Evolutionary conservation across 2,797 vertebrate species (phyloP), one percentile per base, ranked within the genome.

Genomic region (Holocentrus rufus): DNA sequence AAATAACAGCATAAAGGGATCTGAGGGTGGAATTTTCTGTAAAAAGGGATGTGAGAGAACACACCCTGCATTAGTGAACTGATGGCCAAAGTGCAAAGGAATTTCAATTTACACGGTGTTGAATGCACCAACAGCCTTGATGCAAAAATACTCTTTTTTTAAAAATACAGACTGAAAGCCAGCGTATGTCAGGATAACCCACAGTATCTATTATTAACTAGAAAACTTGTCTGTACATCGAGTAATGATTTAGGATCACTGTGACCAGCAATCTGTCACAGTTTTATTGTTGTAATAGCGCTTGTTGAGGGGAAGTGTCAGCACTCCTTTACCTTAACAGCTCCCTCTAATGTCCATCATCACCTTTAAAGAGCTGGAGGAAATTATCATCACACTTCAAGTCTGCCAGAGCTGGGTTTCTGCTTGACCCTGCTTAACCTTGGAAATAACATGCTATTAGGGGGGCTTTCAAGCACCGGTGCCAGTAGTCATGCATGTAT

Each of bases 381-480:
- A 85, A 74, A 69, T 23, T 30, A 56, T 78, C 63, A 61, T 18
- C 50, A 64, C 64, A 69, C 34, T 49, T 72, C 57, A 22, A 31
- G 20, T 13, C 47, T 46, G 25, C 36, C 22, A 68, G 67, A 67
- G 80, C 17, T 64, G 68, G 59, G 83, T 79, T 71, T 69, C 72
- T 57, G 30, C 63, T 46, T 47, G 62, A 72, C 62, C 76, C 69
- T 58, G 68, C 2, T n/a, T 81, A 69, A 87, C 78, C 83, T 81
- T 79, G 25, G 30, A 79, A 65, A 39, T 27, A 63, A 42, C 59
- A 72, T 72, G 49, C 54, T 60, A 76, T 79, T 62, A 44, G 42
- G 30, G 30, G 23, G 27, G 47, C 23, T 81, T 77, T 79, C 74
- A 82, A 79, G 67, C 68, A 76, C n/a, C 49, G 11, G 55, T 49